Percentiles rank a stretch among this genome's conserved stretches.
Conservation (phyloP, 2,797 vertebrate genomes). For the Cephalopachus bancanus region DNA sequence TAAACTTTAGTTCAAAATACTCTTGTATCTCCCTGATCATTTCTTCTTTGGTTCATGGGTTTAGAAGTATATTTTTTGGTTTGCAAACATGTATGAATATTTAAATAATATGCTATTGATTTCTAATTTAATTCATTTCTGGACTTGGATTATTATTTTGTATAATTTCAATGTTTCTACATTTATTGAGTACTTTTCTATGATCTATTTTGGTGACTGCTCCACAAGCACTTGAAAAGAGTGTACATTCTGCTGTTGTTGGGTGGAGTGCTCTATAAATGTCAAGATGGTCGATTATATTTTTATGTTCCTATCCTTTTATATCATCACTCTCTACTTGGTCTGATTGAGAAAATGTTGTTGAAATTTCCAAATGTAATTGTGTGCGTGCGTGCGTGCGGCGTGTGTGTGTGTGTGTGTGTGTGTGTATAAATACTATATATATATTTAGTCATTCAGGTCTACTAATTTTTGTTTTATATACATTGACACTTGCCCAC, state of each 20-base stretch:
- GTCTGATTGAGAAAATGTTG: neutral
- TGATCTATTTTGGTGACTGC: neutral
- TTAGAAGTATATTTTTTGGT: neutral
- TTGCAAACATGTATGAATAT: neutral
- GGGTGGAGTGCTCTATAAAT: neutral
- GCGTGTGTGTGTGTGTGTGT: too few species aligned
- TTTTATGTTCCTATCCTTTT: neutral
- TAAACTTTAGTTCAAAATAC: neutral
- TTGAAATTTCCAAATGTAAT: neutral
- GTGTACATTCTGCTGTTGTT: neutral
- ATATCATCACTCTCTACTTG: neutral
- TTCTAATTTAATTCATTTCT: neutral
- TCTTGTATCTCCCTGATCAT: neutral
- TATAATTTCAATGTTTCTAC: neutral
- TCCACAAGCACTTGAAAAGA: neutral
- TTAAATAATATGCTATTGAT: neutral
- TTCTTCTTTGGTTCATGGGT: neutral
- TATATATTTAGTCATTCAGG: neutral
- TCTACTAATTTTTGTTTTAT: neutral
- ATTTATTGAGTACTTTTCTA: neutral
- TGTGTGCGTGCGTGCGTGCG: neutral
- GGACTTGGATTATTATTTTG: neutral
- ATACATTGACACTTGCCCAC: neutral
- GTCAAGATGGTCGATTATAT: neutral
- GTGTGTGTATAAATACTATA: too few species aligned